Conservation (phyloP, 1,140 invertebrate genomes). For the Acyrthosiphon pisum region DNA sequence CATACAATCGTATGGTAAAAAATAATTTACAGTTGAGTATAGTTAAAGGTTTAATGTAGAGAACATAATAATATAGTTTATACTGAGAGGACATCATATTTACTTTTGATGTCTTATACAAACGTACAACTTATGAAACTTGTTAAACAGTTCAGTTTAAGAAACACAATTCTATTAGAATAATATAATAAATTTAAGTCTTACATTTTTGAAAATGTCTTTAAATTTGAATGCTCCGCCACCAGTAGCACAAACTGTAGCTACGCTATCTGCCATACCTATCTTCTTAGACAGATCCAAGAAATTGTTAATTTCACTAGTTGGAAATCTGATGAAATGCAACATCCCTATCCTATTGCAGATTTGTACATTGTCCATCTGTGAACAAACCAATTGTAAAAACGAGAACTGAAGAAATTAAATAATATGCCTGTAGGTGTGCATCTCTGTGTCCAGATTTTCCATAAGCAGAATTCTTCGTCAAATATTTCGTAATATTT, state of each 20-base stretch:
- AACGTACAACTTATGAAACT: too few relatives aligned
- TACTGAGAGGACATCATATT: too few relatives aligned
- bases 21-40: too few relatives aligned
- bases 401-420: neutral
- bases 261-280: slow-evolving; percentile 92
- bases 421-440: slow-evolving; percentile 81
- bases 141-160: too few relatives aligned
- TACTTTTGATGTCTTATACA: too few relatives aligned
- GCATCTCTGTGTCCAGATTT: slow-evolving; percentile 91
- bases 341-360: slow-evolving; percentile 84
- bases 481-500: slow-evolving; percentile 92
- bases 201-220: slow-evolving; percentile 86
- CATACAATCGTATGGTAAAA: too few relatives aligned
- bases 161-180: neutral
- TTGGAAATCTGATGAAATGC: slow-evolving; percentile 98
- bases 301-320: slow-evolving; percentile 95
- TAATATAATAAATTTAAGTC: slow-evolving; percentile 41
- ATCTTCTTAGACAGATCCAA: slow-evolving; percentile 91
- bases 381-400: slow-evolving; percentile 59
- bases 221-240: slow-evolving; percentile 99
- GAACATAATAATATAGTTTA: too few relatives aligned
- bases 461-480: slow-evolving; percentile 94
- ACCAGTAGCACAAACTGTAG: slow-evolving; percentile 96
- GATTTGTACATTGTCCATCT: slow-evolving; percentile 93
- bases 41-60: too few relatives aligned